Evolutionary conservation across 2,797 vertebrate genomes (phyloP).

Genomic region (Poecilia gillii): DNA sequence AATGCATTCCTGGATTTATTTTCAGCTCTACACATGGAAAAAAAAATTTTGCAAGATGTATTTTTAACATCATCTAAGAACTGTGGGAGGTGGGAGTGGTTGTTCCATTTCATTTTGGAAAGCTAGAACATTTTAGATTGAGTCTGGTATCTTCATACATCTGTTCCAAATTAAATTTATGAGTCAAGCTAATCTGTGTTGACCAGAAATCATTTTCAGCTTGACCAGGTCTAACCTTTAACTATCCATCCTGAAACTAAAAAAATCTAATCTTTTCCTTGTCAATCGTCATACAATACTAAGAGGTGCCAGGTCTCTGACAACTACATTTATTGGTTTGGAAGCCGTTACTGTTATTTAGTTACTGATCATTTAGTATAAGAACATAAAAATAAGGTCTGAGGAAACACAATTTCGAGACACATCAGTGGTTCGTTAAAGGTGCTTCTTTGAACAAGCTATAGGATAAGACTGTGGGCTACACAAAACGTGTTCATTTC

Average conservation of each 20-base stretch:
- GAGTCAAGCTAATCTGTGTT: not conserved
- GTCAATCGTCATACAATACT: not conserved
- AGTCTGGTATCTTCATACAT: not conserved
- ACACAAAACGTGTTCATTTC: too few species aligned
- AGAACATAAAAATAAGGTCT: not conserved
- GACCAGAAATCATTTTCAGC: not conserved
- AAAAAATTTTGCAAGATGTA: not conserved
- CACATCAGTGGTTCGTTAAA: too few species aligned
- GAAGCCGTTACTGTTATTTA: not conserved
- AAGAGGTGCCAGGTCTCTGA: not conserved
- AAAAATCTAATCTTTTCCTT: not conserved
- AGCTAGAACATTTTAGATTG: not conserved
- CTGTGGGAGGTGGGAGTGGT: not conserved
- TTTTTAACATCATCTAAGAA: not conserved
- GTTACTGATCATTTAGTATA: not conserved
- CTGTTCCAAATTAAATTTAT: not conserved
- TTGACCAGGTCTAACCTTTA: not conserved
- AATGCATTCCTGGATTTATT: conserved; percentile 6
- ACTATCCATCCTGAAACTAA: not conserved
- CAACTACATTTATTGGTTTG: not conserved
- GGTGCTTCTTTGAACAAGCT: too few species aligned
- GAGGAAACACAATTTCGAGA: not conserved
- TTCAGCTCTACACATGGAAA: not conserved
- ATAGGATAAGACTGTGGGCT: too few species aligned
- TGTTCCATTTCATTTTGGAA: not conserved